Percentiles rank a stretch among this genome's conserved stretches.
phyloP scores from a whole-genome alignment of 2,113 vertebrate species.

The Microcebus ravelobensis region DNA sequence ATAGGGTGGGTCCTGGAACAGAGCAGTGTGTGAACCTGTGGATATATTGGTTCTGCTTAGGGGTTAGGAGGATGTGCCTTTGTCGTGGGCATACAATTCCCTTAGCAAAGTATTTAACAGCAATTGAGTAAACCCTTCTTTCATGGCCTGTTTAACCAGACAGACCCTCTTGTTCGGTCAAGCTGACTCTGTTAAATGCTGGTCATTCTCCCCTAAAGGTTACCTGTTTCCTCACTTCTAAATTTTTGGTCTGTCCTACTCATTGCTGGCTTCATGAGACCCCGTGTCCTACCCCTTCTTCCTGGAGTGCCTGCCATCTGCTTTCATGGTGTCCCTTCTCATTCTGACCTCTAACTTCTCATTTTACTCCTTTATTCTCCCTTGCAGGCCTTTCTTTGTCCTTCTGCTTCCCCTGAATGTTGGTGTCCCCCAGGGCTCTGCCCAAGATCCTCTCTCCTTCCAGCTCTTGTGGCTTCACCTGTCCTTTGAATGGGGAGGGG shows the following conservation, averaged over 20 bases:
- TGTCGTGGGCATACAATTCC: not conserved
- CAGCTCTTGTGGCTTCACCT: accelerated
- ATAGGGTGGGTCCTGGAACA: not conserved
- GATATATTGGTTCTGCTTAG: not conserved
- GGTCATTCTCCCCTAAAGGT: not conserved
- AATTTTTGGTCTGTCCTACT: not conserved
- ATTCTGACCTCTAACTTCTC: not conserved
- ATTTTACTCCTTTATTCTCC: not conserved
- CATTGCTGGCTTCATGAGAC: not conserved
- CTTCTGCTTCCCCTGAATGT: not conserved
- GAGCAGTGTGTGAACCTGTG: not conserved
- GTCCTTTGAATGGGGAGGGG: too few species aligned
- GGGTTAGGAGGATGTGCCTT: not conserved
- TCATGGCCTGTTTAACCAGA: not conserved
- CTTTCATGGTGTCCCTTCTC: not conserved
- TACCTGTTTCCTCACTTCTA: not conserved
- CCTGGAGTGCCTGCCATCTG: too few species aligned
- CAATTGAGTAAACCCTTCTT: not conserved
- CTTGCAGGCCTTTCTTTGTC: not conserved
- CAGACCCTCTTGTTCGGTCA: not conserved
- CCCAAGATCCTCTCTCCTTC: not conserved
- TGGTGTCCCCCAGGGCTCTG: not conserved
- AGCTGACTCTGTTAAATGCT: not conserved
- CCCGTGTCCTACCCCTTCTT: not conserved
- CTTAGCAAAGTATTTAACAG: not conserved